These are phyloP conservation scores for Oegoconia quadripuncta DNA, from an alignment of 2,888 invertebrate species.

Conservation along the genomic window DNA sequence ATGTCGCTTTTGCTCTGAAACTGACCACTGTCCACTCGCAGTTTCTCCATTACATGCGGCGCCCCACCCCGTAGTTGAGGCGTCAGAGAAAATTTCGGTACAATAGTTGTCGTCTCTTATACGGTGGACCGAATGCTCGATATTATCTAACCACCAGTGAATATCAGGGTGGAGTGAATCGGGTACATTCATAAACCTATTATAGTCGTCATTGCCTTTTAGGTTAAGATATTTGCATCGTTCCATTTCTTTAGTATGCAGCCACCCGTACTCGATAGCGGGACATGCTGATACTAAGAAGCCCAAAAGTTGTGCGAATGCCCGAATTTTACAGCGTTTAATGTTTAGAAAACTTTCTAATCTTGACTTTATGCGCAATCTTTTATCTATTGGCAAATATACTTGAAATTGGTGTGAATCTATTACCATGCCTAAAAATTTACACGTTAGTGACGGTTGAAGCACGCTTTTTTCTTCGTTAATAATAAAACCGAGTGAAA, in stretches of 20 bases:
- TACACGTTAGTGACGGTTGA: constrained; percentile 5
- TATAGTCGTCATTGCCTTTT: constrained; percentile 3
- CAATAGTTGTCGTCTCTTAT: constrained; percentile 1
- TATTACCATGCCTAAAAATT: background rate
- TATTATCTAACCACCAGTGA: background rate
- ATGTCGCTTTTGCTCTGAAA: constrained; percentile 1
- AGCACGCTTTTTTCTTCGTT: constrained; percentile 4
- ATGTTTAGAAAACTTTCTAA: background rate
- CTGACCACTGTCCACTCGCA: constrained; percentile 17
- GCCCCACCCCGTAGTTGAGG: constrained; percentile 12
- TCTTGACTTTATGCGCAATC: background rate
- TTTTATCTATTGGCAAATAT: constrained; percentile 9
- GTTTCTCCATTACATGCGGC: constrained; percentile 9
- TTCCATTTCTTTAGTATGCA: constrained; percentile 13
- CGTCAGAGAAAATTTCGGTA: constrained; percentile 12
- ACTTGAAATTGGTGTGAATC: constrained; percentile 7
- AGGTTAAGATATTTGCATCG: constrained; percentile 7
- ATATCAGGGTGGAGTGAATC: background rate
- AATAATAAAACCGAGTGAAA: constrained; percentile 10
- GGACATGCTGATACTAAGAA: constrained; percentile 13
- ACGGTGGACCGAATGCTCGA: background rate
- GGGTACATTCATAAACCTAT: constrained; percentile 1
- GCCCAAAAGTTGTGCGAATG: constrained; percentile 14
- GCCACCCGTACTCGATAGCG: constrained; percentile 11
- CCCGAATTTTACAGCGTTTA: constrained; percentile 10